Conservation (phyloP, 2,888 invertebrate species). For the Lepidocyrtoides sp. region DNA sequence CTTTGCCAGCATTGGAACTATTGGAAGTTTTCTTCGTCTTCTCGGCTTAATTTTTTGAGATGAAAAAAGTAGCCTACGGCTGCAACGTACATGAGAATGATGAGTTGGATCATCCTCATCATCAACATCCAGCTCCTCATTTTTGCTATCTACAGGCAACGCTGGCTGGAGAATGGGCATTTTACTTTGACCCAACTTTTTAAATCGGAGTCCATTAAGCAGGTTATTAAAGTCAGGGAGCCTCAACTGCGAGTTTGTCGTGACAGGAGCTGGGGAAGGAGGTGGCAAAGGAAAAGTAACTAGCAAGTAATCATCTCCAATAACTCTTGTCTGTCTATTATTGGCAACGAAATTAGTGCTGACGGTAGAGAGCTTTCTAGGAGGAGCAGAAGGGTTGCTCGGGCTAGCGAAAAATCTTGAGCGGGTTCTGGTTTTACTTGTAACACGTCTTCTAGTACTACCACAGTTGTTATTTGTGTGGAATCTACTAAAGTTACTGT, state of each 20-base stretch:
- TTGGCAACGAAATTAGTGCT: conserved; percentile 70
- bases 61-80: conserved; percentile 55
- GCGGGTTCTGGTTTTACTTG: conserved; percentile 31
- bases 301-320: conserved; percentile 76
- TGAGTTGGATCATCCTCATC: conserved; percentile 40
- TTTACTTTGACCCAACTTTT: conserved; percentile 65
- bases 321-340: conserved; percentile 68
- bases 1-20: conserved; percentile 62
- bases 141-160: conserved; percentile 37
- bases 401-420: conserved; percentile 67
- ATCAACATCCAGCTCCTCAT: conserved; percentile 29
- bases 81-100: conserved; percentile 53
- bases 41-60: conserved; percentile 72
- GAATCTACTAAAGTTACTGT: conserved; percentile 3
- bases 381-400: conserved; percentile 29
- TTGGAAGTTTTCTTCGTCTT: conserved; percentile 69
- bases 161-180: conserved; percentile 44
- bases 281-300: conserved; percentile 73
- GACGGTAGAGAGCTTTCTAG: conserved; percentile 43
- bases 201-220: conserved; percentile 73
- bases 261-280: conserved; percentile 71
- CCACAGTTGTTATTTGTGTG: background rate
- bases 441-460: conserved; percentile 17
- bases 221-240: conserved; percentile 75
- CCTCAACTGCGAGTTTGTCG: conserved; percentile 56